Evolutionary conservation across 2,797 vertebrate genomes (phyloP), one percentile per base, ranked within the genome.

Genomic region (Chloroceryle inda): DNA sequence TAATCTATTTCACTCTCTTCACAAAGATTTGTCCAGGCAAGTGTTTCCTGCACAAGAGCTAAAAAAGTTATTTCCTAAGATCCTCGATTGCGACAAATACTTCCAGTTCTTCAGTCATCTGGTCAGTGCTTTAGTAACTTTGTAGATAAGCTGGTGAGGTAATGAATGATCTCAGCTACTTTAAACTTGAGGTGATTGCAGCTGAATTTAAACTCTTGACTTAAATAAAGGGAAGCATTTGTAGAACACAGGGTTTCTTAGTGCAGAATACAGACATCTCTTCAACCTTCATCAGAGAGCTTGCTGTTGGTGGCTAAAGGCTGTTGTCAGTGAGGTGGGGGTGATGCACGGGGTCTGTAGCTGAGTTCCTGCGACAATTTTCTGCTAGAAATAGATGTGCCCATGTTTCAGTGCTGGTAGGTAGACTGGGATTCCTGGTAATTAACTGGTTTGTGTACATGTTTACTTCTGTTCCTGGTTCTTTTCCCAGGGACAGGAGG

Each of bases 131-230:
- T 89, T 52, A 67, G 56, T 82, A 67, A 82, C 64, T 75, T 82
- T 0, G 0, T 15, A 77, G 89, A 83, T 95, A 91, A 91, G 59
- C 26, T 13, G 82, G 37, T 91, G 93, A 89, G 88, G 91, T 88
- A 91, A 78, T 77, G 56, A 64, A 73, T 71, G 89, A 89, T 56
- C 85, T 95, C 85, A 80, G 42, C 49, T 37, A 11, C 22, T 94
- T 88, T 52, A 61, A 94, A 88, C 79, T 74, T 6, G 40, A 77
- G 52, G 24, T 80, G 33, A 17, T 33, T 62, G 53, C 58, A 63
- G 67, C 56, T 74, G 75, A 83, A 63, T 26, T 42, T 29, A 56
- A 83, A 95, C 80, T 22, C 20, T 68, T 89, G 8, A 4, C 37
- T 59, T 5, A n/a, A 77, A 31, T 72, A 29, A 64, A 77, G 45